Base-by-base conservation (phyloP, 2,113 vertebrate species). In the Diglossa brunneiventris region DNA sequence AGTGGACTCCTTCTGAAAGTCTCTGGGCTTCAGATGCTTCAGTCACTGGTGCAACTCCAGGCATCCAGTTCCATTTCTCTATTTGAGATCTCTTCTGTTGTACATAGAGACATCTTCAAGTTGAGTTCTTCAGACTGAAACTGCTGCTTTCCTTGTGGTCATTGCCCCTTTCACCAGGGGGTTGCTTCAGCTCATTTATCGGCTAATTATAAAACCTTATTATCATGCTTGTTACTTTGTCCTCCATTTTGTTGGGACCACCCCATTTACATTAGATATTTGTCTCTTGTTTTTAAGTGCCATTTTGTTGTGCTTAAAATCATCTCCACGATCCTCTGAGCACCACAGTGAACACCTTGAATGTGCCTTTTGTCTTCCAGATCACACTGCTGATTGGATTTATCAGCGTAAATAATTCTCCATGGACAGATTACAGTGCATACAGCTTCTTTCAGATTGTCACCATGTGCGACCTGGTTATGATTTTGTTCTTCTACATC, bases 401-500 rank as follows among this genome's bases (percentile, higher is more conserved):
- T 97, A 98, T 99, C 91, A 99, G 99, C 1, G 97, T 99, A 28
- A 97, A 96, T 91, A 97, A 90, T 30, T 96, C 97, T 1, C 0
- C 12, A 0, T 98, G 98, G 98, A 98, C 93, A 0, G 94, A 97
- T 95, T 97, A 98, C 97, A 96, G 97, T 0, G 98, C 98, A 7
- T 98, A 97, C 96, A 98, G 97, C 91, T 99, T 97, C 96, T 99
- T 99, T 42, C 98, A 99, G 97, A 98, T 99, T 77, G 98, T 99
- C 92, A 95, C 97, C 59, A 96, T 99, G 28, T 99, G 98, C 67
- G 99, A 99, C 97, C 87, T 99, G 75, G 91, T 99, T 24, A 98
- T 98, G 97, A 98, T 99, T 90, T 95, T 99, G 64, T 90, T 98
- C 96, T 99, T 99, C 95, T 98, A 99, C 94, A 72, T 99, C 89